phyloP scores from a whole-genome alignment of 1,140 invertebrate species.

The Charaxes varanes region DNA sequence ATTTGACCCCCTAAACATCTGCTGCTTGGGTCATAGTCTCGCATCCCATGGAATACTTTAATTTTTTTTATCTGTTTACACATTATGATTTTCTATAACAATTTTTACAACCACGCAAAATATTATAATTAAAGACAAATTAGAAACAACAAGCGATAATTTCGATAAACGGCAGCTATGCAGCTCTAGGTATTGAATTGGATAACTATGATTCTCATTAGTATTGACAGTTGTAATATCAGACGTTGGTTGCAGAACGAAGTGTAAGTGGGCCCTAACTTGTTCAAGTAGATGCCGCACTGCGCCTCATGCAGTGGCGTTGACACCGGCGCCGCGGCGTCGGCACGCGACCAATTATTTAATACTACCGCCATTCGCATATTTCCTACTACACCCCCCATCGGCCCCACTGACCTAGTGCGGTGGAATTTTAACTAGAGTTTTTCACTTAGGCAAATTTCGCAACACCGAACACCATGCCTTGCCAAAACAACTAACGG shows the following conservation, averaged over 20 bases:
- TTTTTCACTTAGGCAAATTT: conserved; percentile 12
- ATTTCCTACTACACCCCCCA: conserved; percentile 27
- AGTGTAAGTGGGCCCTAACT: background rate
- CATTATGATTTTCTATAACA: no score
- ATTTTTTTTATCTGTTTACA: no score
- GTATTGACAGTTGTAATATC: no score
- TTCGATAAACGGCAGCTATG: no score
- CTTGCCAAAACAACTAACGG: conserved; percentile 14
- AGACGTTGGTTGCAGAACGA: background rate
- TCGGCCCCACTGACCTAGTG: conserved; percentile 25
- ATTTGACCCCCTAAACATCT: no score
- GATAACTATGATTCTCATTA: no score
- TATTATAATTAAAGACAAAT: no score
- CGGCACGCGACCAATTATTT: conserved; percentile 27
- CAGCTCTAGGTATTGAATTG: no score
- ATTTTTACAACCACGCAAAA: no score
- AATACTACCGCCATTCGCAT: conserved; percentile 36
- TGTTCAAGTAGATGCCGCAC: conserved; percentile 20
- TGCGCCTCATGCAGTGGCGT: conserved; percentile 23
- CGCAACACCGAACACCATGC: conserved; percentile 17
- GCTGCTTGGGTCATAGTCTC: no score
- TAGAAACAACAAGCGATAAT: no score
- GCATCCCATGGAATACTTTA: no score
- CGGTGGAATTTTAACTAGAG: conserved; percentile 27
- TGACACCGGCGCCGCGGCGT: conserved; percentile 23